Evolutionary conservation across 2,797 vertebrate genomes (phyloP), one percentile per base, ranked within the genome.

Genomic region (Pangasius krempfi): DNA sequence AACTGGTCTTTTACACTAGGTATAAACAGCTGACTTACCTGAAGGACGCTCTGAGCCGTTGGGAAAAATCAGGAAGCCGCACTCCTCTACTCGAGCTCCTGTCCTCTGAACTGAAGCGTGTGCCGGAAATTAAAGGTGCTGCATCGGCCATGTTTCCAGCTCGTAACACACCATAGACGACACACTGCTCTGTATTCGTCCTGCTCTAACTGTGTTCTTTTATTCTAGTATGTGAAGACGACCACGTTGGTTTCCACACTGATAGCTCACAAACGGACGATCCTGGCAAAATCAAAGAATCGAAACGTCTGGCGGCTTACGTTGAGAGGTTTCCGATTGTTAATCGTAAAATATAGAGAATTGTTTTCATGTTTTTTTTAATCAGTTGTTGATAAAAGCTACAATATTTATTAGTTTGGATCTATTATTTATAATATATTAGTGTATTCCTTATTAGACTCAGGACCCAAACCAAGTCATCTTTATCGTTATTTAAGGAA

Each of bases 311-410:
- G 70, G 73, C 93, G 18, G 92, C 94, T 58, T 93, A 94, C 88
- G 93, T 97, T 90, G 93, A 95, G 93, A 97, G 95, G 96, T 96
- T 93, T 58, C 47, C 20, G 33, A 47, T 27, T 0, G 14, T 37
- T 44, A 3, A 30, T 80, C 8, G 33, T 14, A 80, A 25, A 62
- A 2, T 5, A 4, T 5, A 75, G 25, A 52, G 2, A 30, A 18
- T 3, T 81, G 16, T 27, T 3, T 22, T 64, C 30, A 2, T 70
- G 66, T 25, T 6, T 20, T 56, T 37, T 40, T 4, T 54, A 50
- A 56, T 56, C 30, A 52, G 50, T 52, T 52, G 47, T n/a, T 16
- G 13, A 52, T 52, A 2, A 30, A 50, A 52, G 44, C 47, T 78
- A 16, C 27, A n/a, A 5, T 22, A 22, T 22, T 8, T 44, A 44